Evolutionary conservation across 1,140 invertebrate species (phyloP).

Genomic region (Caenorhabditis inopinata): DNA sequence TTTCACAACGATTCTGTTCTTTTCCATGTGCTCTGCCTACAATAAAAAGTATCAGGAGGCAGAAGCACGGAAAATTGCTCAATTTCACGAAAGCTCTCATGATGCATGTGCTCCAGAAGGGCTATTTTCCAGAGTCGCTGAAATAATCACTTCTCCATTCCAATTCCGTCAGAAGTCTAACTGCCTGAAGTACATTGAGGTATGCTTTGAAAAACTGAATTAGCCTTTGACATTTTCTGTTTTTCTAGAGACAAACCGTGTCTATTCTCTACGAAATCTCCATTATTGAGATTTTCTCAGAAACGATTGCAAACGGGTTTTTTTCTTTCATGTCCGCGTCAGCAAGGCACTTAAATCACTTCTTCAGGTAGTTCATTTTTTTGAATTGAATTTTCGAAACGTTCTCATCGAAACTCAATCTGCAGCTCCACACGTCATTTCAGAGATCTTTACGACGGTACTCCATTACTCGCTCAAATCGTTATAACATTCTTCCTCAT

Average conservation of each 20-base stretch:
- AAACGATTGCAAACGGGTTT: background rate
- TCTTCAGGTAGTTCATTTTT: background rate
- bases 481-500: background rate
- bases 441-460: constrained; percentile 15
- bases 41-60: constrained; percentile 17
- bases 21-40: constrained; percentile 3
- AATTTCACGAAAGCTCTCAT: background rate
- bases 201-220: background rate
- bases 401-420: too few relatives aligned
- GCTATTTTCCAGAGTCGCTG: background rate
- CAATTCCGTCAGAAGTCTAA: background rate
- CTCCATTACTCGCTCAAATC: constrained; percentile 3
- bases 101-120: constrained; percentile 8
- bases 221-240: background rate
- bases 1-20: background rate
- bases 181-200: constrained; percentile 10
- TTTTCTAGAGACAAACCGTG: background rate
- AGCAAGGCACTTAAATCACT: background rate
- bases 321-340: background rate
- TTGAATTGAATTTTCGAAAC: too few relatives aligned
- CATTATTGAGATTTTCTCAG: background rate
- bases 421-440: background rate
- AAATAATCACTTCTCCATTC: background rate
- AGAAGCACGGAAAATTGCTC: background rate
- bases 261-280: background rate